Conservation (phyloP, 2,797 vertebrate species). For the Australoheros facetus region DNA sequence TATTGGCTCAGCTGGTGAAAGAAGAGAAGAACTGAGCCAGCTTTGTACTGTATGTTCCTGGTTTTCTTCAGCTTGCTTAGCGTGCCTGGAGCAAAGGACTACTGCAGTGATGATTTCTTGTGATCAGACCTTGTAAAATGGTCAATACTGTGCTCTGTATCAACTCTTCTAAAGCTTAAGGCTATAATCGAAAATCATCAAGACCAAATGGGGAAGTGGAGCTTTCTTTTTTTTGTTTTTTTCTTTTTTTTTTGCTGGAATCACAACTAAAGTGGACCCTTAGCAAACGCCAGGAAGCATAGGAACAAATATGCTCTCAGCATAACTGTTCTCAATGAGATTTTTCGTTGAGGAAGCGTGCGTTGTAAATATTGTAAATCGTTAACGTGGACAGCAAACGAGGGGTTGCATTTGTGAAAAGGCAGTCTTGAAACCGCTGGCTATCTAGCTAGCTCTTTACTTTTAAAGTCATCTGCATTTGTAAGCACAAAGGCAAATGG, state of each 20-base stretch:
- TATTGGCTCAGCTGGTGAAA: slow-evolving; percentile 24
- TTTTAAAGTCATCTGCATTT: not conserved
- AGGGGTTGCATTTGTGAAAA: not conserved
- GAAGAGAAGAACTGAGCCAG: not conserved
- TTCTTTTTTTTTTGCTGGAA: not conserved
- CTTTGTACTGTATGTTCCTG: slow-evolving; percentile 2
- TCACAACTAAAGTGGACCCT: not conserved
- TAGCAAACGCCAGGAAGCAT: not conserved
- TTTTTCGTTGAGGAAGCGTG: not conserved
- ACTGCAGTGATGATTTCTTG: not conserved
- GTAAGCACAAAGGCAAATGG: not conserved
- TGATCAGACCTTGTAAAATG: slow-evolving; percentile 17
- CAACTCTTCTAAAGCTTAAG: not conserved
- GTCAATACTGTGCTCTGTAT: not conserved
- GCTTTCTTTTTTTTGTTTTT: accelerated
- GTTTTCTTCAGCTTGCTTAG: slow-evolving; percentile 2
- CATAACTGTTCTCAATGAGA: no score
- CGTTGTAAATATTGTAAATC: not conserved
- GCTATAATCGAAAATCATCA: not conserved
- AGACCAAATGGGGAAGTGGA: not conserved
- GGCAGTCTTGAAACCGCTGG: not conserved
- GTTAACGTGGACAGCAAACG: not conserved
- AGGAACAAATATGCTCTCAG: not conserved
- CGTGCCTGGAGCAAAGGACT: not conserved
- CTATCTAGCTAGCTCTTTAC: not conserved